Evolutionary conservation across 2,797 vertebrate species (phyloP).

Genomic region (Pygocentrus nattereri): DNA sequence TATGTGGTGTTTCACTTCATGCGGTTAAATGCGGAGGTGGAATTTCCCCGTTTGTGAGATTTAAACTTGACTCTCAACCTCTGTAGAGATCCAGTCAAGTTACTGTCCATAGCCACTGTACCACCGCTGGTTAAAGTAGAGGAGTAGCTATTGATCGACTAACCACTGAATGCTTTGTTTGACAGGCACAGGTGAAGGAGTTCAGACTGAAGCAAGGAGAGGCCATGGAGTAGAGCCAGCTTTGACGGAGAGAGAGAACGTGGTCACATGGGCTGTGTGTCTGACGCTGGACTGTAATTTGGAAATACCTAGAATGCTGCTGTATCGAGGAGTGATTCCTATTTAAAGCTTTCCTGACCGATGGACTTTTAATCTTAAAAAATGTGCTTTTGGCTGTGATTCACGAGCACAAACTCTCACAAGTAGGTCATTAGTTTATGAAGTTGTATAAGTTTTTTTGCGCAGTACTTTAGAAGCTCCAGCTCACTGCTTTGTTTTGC

Average conservation of each 20-base stretch:
- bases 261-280: not conserved
- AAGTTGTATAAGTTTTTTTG: not conserved
- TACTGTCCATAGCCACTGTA: no score
- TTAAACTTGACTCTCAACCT: no score
- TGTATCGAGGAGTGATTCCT: not conserved
- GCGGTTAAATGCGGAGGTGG: no score
- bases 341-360: not conserved
- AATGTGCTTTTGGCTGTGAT: not conserved
- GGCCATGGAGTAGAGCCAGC: constrained; percentile 34
- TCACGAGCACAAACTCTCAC: no score
- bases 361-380: not conserved
- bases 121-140: constrained; percentile 53
- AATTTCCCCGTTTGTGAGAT: no score
- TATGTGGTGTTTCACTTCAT: no score
- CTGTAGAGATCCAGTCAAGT: no score
- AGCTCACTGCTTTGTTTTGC: not conserved
- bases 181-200: constrained; percentile 45
- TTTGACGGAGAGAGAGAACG: not conserved
- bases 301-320: not conserved
- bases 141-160: not conserved
- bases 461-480: not conserved
- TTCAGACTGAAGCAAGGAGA: constrained; percentile 52
- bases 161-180: not conserved
- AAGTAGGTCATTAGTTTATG: not conserved
- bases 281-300: not conserved